Evolutionary conservation across 2,888 invertebrate genomes (phyloP), one percentile per base, ranked within the genome.

Genomic region (Cosmopolites sordidus): DNA sequence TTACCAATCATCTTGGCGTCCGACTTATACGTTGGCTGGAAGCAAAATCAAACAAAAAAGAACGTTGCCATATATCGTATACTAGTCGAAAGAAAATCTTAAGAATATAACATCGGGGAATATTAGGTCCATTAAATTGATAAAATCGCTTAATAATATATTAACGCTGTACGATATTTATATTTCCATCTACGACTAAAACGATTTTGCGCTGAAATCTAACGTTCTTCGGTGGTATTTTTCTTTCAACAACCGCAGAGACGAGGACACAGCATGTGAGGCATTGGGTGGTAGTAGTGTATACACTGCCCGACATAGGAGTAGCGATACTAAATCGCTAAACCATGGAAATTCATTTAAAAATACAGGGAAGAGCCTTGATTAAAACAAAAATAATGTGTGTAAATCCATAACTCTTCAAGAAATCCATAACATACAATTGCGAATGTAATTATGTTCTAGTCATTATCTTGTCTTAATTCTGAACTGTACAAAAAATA

Each of bases 191-290:
- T 41, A 38, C 38, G 14, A 38, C 38, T 3, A 16, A 15, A 16
- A 9, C 3, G 41, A 16, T 41, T 17, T 41, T 17, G n/a, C 33
- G 33, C 33, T 33, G 33, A 33, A 33, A 33, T 33, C 33, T 33
- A 12, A 44, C 22, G 40, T 44, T 22, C 38, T 15, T 16, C 38
- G 14, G 14, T 12, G 50, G 38, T 30, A 43, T 43, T 43, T 49
- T 49, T 27, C 5, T 5, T 27, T 6, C 27, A 6, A 49, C 12
- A 27, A 39, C 16, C 37, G 49, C 49, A 38, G 43, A 49, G 48
- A 30, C 43, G 37, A 43, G 50, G 12, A 12, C 29, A 38, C 29
- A 22, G 40, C 43, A 44, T 49, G 43, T 49, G 49, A 38, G 43
- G 49, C 39, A 47, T 38, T 18, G 41, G 27, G 40, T 22, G 48